A percentile compares a stretch with the other conserved stretches of the same genome.
These are phyloP conservation scores for Periparus ater DNA, from an alignment of 2,797 vertebrate species.

Conservation along the genomic window DNA sequence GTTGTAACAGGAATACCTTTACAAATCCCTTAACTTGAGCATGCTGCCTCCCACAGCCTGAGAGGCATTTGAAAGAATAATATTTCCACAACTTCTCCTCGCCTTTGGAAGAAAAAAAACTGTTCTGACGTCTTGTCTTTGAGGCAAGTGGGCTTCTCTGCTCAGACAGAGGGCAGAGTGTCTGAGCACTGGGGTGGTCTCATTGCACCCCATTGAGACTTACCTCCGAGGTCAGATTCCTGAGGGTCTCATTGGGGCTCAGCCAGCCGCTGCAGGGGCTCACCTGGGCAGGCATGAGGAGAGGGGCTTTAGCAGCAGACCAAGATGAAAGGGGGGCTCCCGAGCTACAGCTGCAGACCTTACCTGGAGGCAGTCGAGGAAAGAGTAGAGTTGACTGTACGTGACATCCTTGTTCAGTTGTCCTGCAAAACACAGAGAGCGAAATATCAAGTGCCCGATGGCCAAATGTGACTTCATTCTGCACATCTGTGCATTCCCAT, in stretches of 20 bases:
- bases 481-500: neutral
- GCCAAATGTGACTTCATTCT: neutral
- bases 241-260: constrained; percentile 75
- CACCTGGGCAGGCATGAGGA: constrained; percentile 51
- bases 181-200: neutral
- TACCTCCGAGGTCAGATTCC: constrained; percentile 76
- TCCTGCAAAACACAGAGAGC: constrained; percentile 64
- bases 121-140: neutral
- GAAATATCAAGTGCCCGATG: neutral
- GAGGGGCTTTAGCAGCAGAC: neutral
- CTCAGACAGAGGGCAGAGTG: neutral
- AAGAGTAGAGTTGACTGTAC: constrained; percentile 73
- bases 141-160: neutral
- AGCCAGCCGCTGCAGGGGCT: constrained; percentile 78
- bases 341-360: neutral
- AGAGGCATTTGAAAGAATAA: neutral
- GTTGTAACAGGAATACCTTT: neutral
- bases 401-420: constrained; percentile 78
- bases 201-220: rapidly evolving
- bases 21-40: neutral
- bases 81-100: neutral
- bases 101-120: neutral
- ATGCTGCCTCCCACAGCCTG: neutral
- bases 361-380: constrained; percentile 79
- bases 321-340: neutral